A percentile compares a stretch with the other conserved stretches of the same genome.
phyloP scores from a whole-genome alignment of 2,888 invertebrate genomes.

The Amphimallon solstitiale region DNA sequence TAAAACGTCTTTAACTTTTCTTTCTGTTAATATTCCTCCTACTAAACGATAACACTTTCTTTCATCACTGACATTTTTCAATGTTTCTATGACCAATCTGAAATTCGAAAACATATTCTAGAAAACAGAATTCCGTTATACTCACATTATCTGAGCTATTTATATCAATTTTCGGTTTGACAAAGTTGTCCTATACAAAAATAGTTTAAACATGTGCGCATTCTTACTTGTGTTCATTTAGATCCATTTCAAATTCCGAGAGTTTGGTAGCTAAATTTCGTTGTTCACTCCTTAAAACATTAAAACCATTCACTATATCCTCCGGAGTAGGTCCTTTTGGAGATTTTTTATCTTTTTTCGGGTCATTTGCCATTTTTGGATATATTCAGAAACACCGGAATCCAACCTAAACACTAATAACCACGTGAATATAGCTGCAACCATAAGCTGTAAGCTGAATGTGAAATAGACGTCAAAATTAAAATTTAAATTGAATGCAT shows the following conservation, averaged over 20 bases:
- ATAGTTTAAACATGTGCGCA: conserved; percentile 33
- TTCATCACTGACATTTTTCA: conserved; percentile 83
- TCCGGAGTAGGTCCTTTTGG: conserved; percentile 72
- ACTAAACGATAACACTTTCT: conserved; percentile 94
- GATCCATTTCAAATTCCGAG: conserved; percentile 91
- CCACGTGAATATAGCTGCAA: conserved; percentile 5
- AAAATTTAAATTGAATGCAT: too few species aligned
- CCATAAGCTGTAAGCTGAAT: background rate
- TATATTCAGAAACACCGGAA: conserved; percentile 12
- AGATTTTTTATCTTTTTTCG: conserved; percentile 61
- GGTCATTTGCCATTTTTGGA: conserved; percentile 60
- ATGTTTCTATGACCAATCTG: conserved; percentile 94
- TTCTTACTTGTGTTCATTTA: conserved; percentile 94
- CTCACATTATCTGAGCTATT: background rate
- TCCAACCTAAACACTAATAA: conserved; percentile 9
- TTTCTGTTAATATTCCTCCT: conserved; percentile 92
- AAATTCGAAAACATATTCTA: conserved; percentile 48
- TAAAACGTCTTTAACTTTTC: conserved; percentile 90
- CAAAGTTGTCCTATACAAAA: conserved; percentile 12
- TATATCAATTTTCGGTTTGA: background rate
- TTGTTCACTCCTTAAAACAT: conserved; percentile 88
- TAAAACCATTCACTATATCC: conserved; percentile 88
- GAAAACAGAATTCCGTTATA: conserved; percentile 15
- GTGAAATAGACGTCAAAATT: too few species aligned
- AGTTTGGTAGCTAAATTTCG: conserved; percentile 86